A percentile compares a stretch with the other conserved stretches of the same genome.
These are phyloP conservation scores for Brachionus manjavacas DNA, from an alignment of 1,140 invertebrate genomes.

Conservation along the genomic window DNA sequence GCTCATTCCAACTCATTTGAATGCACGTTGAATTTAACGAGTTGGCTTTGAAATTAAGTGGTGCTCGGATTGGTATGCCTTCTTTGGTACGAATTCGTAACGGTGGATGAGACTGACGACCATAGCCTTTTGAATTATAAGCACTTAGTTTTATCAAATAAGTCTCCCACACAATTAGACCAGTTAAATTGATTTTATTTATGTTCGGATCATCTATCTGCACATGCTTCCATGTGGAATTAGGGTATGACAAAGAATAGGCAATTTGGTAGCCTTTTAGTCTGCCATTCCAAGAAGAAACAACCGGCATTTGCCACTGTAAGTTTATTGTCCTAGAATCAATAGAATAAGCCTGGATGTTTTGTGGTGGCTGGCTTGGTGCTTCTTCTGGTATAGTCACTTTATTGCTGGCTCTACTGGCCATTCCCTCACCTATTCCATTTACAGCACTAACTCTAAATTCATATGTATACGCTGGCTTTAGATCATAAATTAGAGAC, in stretches of 20 bases:
- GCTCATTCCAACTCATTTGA: constrained; percentile 60
- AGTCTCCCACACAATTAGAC: constrained; percentile 93
- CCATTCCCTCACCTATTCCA: constrained; percentile 77
- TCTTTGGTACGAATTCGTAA: constrained; percentile 89
- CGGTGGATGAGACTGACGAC: constrained; percentile 75
- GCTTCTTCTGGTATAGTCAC: constrained; percentile 38
- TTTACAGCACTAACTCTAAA: constrained; percentile 92
- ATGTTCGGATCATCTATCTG: constrained; percentile 45
- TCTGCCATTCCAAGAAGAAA: constrained; percentile 81
- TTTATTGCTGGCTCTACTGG: constrained; percentile 70
- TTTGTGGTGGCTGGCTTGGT: constrained; percentile 8
- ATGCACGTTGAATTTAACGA: constrained; percentile 76
- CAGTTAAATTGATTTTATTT: constrained; percentile 78
- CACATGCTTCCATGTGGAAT: constrained; percentile 59
- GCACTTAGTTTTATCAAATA: constrained; percentile 95
- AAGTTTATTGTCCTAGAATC: not conserved
- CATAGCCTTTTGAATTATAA: constrained; percentile 92
- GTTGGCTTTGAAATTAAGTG: constrained; percentile 71
- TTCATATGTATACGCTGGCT: constrained; percentile 88
- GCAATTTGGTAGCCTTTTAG: constrained; percentile 79
- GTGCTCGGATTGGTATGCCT: constrained; percentile 84
- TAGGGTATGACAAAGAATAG: constrained; percentile 49
- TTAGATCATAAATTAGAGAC: constrained; percentile 75
- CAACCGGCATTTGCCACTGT: constrained; percentile 60
- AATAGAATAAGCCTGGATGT: constrained; percentile 32